Evolutionary conservation across 2,888 invertebrate genomes (phyloP), one percentile per base, ranked within the genome.

Genomic region (Cheiracanthium punctorium): DNA sequence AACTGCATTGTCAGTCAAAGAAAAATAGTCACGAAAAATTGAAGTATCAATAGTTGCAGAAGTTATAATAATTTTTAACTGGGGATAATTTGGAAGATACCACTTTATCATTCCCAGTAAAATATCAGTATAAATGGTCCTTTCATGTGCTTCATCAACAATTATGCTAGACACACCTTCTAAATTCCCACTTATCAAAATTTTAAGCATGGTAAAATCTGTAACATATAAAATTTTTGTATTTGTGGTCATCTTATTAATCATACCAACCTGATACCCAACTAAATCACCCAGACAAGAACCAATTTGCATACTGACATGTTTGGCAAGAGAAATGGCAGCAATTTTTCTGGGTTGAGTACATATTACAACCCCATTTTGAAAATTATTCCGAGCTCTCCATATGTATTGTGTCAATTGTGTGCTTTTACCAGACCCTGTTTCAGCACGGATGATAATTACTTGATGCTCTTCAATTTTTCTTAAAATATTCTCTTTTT

Each of bases 291-390:
- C 92, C 7, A 91, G 89, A 58, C 76, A 88, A 1, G 88, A 82
- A 10, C 88, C 90, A 88, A 91, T 89, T 88, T 92, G 92, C 43
- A 89, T 67, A 5, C 91, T 90, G 0, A 92, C 92, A 32, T 90
- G 90, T n/a, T 89, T 89, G 0, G 92, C 91, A 24, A 92, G 89
- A 43, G 90, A 90, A 14, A 90, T 88, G 0, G 92, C 92, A n/a
- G 92, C 92, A 37, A 92, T 91, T 89, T 91, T 91, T 67, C 92
- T 84, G 0, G 92, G 92, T 79, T 92, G 92, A 0, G 92, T 92
- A 84, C 92, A 92, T 17, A 88, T 64, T 1, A 90, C 90, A 32
- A 91, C 90, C 32, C 90, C 90, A 2, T 89, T 69, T 5, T 89
- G 87, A 32, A 87, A 88, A 52, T 90, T 82, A 28, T 90, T 90